Evolutionary conservation across 2,888 invertebrate genomes (phyloP), one percentile per base, ranked within the genome.

Genomic region (Mesochorus sp.): DNA sequence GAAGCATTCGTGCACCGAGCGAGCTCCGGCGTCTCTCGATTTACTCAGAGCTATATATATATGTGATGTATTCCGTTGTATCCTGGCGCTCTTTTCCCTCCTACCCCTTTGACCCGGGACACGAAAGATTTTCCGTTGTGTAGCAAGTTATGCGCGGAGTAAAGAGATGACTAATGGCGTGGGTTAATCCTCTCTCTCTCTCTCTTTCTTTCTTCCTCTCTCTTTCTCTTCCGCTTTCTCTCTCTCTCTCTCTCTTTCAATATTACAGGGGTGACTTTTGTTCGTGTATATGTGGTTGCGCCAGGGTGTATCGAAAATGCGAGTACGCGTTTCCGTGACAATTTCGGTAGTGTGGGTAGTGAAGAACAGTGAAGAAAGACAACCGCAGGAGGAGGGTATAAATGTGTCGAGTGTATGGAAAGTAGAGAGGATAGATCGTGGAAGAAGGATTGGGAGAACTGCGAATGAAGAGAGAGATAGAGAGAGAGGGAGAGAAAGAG

Each of bases 131-230:
- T 73, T 62, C 67, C 37, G 55, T 62, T 49, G 49, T 47, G 17
- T 59, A 57, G 28, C 62, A 68, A 79, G 70, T 78, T 78, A n/a
- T n/a, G n/a, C n/a, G n/a, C n/a, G 73, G 79, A 82, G 82, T 84
- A 82, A 84, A 84, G 85, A 82, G 86, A 82, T 86, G 87, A 87
- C 89, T 90, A 90, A 90, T 89, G 89, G 88, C 82, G 85, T 82
- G 86, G 85, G 86, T 88, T 89, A 90, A 90, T 89, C 88, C 88
- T 85, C 47, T 68, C 75, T 67, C 71, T 42, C 10, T 39, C 31
- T 31, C 31, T 31, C 31, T 2, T 10, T 31, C 1, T 31, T 10
- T 31, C 31, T 31, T 10, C 31, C 42, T 42, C 21, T 42, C 28
- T 37, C 37, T 14, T 10, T 28, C 5, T n/a, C n/a, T n/a, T n/a